Evolutionary conservation across 2,797 vertebrate species (phyloP), one percentile per base, ranked within the genome.

Genomic region (Ispidina picta): DNA sequence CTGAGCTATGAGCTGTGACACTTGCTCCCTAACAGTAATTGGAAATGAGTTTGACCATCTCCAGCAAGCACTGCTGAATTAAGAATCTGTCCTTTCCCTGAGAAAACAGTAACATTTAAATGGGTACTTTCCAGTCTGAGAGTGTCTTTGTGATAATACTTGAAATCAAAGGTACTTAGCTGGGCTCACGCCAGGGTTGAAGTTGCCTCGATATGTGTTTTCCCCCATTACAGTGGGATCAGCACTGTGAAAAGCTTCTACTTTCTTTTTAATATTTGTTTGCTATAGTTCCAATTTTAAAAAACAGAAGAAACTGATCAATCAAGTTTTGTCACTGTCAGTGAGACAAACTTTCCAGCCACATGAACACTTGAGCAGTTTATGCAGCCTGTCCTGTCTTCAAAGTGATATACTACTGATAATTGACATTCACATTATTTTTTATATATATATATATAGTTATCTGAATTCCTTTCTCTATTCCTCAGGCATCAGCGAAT

Each of bases 21-120:
- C 17, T 78, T 89, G 33, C 22, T 71, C 22, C 21, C 33, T 41
- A 49, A n/a, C 0, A 1, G 46, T 37, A 56, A 59, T 73, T 64
- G 82, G 49, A 64, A 90, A 72, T 77, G 56, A 43, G 29, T 52
- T 92, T 88, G 78, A 22, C 44, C 82, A 18, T 72, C 68, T 84
- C 51, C 29, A 54, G 31, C 81, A 88, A 88, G 6, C 15, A 73
- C 46, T 48, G 41, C 15, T 82, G 49, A 93, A 86, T 73, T 41
- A 87, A 75, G 37, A 75, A 69, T 71, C 74, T 70, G 44, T 49
- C 33, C n/a, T 76, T 83, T 64, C 28, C 28, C 23, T 52, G 37
- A 74, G 18, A 79, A 93, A 92, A 71, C 12, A 52, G n/a, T 4
- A 84, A 74, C 52, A 88, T 73, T 84, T 88, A 65, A 91, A 89